Conservation (phyloP, 2,888 invertebrate species). For the Ypsolopha scabrella region DNA sequence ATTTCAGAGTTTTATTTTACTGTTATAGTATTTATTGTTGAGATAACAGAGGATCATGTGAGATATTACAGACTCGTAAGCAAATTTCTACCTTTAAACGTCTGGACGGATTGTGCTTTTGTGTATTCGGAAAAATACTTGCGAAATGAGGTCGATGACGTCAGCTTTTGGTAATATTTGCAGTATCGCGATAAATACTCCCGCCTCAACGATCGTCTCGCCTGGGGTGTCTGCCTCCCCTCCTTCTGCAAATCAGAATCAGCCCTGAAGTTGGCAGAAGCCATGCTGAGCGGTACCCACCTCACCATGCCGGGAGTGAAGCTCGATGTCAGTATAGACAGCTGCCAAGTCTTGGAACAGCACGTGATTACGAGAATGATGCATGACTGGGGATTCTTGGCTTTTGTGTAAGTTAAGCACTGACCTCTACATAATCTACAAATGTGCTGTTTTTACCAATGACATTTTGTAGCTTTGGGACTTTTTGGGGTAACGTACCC, state of each 20-base stretch:
- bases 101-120: too few species aligned
- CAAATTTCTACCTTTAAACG: too few species aligned
- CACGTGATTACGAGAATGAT: not conserved
- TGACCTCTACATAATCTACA: not conserved
- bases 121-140: too few species aligned
- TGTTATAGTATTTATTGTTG: too few species aligned
- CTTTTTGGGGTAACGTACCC: too few species aligned
- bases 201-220: conserved; percentile 20
- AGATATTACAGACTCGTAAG: too few species aligned
- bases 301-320: conserved; percentile 44
- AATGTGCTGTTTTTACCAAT: not conserved
- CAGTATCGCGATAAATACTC: not conserved
- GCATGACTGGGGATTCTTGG: conserved; percentile 4
- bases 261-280: conserved; percentile 33
- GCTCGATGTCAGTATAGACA: conserved; percentile 14
- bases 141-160: too few species aligned
- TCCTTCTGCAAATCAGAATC: conserved; percentile 43
- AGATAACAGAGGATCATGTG: too few species aligned
- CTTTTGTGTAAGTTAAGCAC: conserved; percentile 46
- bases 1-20: too few species aligned
- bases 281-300: conserved; percentile 46
- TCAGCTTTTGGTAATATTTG: too few species aligned
- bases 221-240: conserved; percentile 70
- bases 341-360: too few species aligned
- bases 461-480: too few species aligned